A percentile compares a stretch with the other conserved stretches of the same genome.
These are phyloP conservation scores for Lingula anatina DNA, from an alignment of 2,888 invertebrate genomes.

Conservation along the genomic window DNA sequence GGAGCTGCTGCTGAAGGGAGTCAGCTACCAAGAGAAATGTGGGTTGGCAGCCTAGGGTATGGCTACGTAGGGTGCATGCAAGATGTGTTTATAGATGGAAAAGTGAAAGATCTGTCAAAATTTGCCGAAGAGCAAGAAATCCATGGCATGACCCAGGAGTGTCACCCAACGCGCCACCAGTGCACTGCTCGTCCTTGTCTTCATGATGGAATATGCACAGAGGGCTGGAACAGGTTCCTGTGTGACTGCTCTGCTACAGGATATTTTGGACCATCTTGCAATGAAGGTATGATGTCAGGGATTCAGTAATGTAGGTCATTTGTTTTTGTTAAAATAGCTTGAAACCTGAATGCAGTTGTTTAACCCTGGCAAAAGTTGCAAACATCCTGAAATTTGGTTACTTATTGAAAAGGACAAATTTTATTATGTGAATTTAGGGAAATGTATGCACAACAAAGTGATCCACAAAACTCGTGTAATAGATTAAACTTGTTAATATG, in stretches of 20 bases:
- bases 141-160: conserved; percentile 82
- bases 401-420: too few species aligned
- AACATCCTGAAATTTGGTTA: too few species aligned
- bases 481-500: too few species aligned
- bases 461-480: too few species aligned
- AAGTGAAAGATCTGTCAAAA: conserved; percentile 80
- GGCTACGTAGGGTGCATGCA: conserved; percentile 93
- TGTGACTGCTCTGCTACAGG: conserved; percentile 89
- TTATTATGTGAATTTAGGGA: too few species aligned
- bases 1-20: conserved; percentile 71
- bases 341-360: too few species aligned
- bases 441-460: too few species aligned
- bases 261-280: conserved; percentile 87
- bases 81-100: conserved; percentile 81
- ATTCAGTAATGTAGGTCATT: too few species aligned
- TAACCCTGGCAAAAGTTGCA: too few species aligned
- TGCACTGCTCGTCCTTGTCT: conserved; percentile 75
- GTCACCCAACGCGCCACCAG: conserved; percentile 62
- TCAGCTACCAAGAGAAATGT: conserved; percentile 76
- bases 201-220: conserved; percentile 80
- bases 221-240: conserved; percentile 92
- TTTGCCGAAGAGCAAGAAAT: conserved; percentile 86
- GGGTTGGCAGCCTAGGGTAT: conserved; percentile 82
- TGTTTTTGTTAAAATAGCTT: too few species aligned
- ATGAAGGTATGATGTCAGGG: conserved; percentile 67